A percentile compares a stretch with the other conserved stretches of the same genome.
phyloP scores from a whole-genome alignment of 1,140 invertebrate species.

The Scylla paramamosain region DNA sequence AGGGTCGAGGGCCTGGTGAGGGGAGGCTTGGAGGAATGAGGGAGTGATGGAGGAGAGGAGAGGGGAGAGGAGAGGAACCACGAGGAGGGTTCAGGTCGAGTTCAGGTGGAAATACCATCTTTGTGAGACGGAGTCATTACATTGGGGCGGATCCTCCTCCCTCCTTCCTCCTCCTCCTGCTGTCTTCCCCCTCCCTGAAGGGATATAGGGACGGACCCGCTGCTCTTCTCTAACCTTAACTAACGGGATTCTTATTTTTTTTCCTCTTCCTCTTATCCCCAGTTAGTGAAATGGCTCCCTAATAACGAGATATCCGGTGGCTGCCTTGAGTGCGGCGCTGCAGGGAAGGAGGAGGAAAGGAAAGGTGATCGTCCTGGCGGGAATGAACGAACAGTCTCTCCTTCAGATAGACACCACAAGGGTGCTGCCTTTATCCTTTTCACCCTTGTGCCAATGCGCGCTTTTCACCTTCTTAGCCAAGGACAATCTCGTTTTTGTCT shows the following conservation, averaged over 20 bases:
- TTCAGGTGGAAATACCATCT: constrained; percentile 46
- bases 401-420: neutral
- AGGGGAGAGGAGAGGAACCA: neutral
- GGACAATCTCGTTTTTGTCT: neutral
- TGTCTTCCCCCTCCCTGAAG: neutral
- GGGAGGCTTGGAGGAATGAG: neutral
- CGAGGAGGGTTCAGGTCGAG: constrained; percentile 14
- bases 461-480: neutral
- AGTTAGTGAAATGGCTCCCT: neutral
- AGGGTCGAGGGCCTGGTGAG: neutral
- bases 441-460: neutral
- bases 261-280: neutral
- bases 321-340: neutral
- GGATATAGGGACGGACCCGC: neutral
- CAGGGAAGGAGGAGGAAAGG: neutral
- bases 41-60: neutral
- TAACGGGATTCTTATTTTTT: constrained; percentile 31
- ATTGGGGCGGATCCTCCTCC: neutral
- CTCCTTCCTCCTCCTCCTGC: neutral
- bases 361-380: neutral
- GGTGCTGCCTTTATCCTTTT: neutral
- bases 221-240: neutral
- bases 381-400: neutral
- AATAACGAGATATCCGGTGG: constrained; percentile 19
- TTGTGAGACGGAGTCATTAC: neutral